phyloP scores from a whole-genome alignment of 1,140 invertebrate species.

The Drosophila mayri region DNA sequence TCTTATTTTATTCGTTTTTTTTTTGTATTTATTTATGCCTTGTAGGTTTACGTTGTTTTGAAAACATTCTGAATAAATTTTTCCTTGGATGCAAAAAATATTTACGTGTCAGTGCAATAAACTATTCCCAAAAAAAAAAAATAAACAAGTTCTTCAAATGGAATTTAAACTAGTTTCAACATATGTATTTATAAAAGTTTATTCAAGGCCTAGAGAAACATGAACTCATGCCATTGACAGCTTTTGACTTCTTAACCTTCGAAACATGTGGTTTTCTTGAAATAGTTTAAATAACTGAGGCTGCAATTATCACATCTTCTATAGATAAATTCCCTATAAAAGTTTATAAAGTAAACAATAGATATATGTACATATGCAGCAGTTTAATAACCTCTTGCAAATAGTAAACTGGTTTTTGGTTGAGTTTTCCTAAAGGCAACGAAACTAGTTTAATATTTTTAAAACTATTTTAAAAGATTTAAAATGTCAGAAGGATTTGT shows the following conservation, averaged over 20 bases:
- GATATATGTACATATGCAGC: not conserved
- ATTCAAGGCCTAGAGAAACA: not conserved
- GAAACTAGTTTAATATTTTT: not conserved
- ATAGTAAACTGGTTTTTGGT: not conserved
- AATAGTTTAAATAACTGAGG: not conserved
- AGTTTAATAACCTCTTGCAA: conserved; percentile 1
- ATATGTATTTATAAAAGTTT: not conserved
- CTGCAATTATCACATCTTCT: not conserved
- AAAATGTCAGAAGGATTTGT: not conserved
- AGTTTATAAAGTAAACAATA: not conserved
- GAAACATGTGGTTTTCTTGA: not conserved
- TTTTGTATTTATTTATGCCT: too few relatives aligned
- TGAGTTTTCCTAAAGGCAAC: not conserved
- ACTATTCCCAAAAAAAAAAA: not conserved
- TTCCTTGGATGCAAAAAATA: not conserved
- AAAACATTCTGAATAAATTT: too few relatives aligned
- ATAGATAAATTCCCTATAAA: not conserved
- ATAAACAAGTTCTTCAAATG: not conserved
- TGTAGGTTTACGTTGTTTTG: too few relatives aligned
- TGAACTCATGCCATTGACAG: not conserved
- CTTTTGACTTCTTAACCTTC: not conserved
- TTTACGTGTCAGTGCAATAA: not conserved
- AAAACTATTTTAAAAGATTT: not conserved
- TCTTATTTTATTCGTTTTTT: conserved; percentile 32
- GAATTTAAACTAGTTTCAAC: conserved; percentile 5